Evolutionary conservation across 2,797 vertebrate genomes (phyloP).

Genomic region (Xenentodon cancila): DNA sequence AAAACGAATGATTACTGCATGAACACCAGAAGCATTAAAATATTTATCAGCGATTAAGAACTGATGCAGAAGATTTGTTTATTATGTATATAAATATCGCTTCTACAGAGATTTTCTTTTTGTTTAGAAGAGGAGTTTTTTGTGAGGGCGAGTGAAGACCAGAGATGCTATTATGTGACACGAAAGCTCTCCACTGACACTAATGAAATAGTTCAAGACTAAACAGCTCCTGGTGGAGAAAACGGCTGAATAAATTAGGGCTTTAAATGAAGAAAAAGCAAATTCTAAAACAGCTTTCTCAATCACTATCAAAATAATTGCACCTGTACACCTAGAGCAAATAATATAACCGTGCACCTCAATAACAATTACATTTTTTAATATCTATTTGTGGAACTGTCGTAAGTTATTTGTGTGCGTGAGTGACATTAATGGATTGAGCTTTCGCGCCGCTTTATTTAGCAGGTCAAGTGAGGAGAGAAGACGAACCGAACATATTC

Average conservation of each 20-base stretch:
- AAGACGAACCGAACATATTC: slow-evolving; percentile 62
- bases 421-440: slow-evolving; percentile 66
- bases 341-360: slow-evolving; percentile 22
- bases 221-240: slow-evolving; percentile 18
- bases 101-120: slow-evolving; percentile 15
- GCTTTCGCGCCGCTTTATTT: slow-evolving; percentile 50
- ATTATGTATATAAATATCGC: slow-evolving; percentile 23
- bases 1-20: slow-evolving; percentile 53
- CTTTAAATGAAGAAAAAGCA: slow-evolving; percentile 34
- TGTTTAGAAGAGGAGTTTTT: slow-evolving; percentile 30
- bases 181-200: slow-evolving; percentile 24
- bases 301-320: slow-evolving; percentile 27
- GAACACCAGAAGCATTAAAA: slow-evolving; percentile 34
- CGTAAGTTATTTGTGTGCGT: slow-evolving; percentile 47
- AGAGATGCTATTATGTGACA: slow-evolving; percentile 12
- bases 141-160: neutral
- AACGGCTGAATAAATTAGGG: slow-evolving; percentile 27
- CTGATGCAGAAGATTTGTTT: slow-evolving; percentile 19
- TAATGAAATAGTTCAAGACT: slow-evolving; percentile 40
- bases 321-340: slow-evolving; percentile 24
- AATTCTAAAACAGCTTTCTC: slow-evolving; percentile 15
- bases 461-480: slow-evolving; percentile 54
- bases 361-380: slow-evolving; percentile 56
- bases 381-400: slow-evolving; percentile 52
- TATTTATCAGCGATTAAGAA: slow-evolving; percentile 47